phyloP scores from a whole-genome alignment of 2,888 invertebrate genomes.

The Eremobia ochroleuca region DNA sequence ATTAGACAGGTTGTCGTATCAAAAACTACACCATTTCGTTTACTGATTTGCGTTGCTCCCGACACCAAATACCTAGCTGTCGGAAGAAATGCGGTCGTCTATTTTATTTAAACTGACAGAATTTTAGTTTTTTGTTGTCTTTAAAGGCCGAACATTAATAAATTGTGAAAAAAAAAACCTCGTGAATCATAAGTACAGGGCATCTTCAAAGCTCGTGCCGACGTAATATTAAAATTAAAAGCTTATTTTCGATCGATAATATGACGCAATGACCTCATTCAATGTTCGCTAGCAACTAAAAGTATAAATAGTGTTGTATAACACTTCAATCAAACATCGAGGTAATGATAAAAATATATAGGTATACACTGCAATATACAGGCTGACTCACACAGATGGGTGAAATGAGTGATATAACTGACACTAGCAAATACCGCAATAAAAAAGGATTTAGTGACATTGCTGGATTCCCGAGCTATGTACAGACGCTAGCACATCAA shows the following conservation, averaged over 20 bases:
- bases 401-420: not conserved
- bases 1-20: too few relatives aligned
- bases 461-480: not conserved
- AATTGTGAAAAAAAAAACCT: not conserved
- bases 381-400: not conserved
- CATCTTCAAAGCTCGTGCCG: not conserved
- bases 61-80: too few relatives aligned
- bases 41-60: too few relatives aligned
- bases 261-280: slow-evolving; percentile 19
- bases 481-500: too few relatives aligned
- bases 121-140: not conserved
- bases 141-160: not conserved
- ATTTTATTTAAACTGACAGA: too few relatives aligned
- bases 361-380: not conserved
- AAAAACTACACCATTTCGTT: too few relatives aligned
- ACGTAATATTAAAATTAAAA: not conserved
- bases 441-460: not conserved
- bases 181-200: too few relatives aligned
- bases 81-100: too few relatives aligned
- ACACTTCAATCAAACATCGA: not conserved
- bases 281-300: slow-evolving; percentile 18
- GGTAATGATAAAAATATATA: not conserved
- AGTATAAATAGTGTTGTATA: slow-evolving; percentile 16
- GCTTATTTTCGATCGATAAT: not conserved
- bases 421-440: not conserved